phyloP scores from a whole-genome alignment of 2,113 vertebrate species.

The Oreotragus oreotragus region DNA sequence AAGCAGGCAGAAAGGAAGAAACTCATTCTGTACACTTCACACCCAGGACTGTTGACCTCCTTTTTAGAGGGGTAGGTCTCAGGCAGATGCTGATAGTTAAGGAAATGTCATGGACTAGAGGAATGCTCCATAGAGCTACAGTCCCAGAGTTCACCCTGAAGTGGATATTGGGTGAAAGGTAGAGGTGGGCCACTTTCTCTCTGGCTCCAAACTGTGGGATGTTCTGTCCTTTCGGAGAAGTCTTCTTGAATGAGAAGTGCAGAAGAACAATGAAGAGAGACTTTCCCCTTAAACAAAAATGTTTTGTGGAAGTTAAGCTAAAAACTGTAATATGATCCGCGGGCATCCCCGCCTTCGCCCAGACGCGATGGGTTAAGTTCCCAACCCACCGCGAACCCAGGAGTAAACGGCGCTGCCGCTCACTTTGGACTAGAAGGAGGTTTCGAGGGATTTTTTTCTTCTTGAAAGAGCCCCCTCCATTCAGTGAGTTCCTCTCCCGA shows the following conservation, averaged over 20 bases:
- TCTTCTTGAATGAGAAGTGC: neutral
- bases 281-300: neutral
- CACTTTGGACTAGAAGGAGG: neutral
- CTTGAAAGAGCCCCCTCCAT: neutral
- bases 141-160: neutral
- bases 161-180: neutral
- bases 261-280: neutral
- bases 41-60: neutral
- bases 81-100: neutral
- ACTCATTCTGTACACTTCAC: neutral
- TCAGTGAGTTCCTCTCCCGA: neutral
- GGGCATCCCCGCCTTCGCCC: neutral
- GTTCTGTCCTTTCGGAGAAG: neutral
- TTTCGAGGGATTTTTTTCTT: neutral
- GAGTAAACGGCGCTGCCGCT: neutral
- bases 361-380: accelerated
- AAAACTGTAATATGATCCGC: neutral
- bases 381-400: neutral
- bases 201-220: neutral
- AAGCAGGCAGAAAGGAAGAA: neutral
- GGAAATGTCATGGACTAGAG: too few species aligned
- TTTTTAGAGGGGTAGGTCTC: neutral
- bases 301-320: neutral
- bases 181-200: neutral
- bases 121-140: neutral